These are phyloP conservation scores for Neogale vison DNA, from an alignment of 2,113 vertebrate species.

Conservation along the genomic window DNA sequence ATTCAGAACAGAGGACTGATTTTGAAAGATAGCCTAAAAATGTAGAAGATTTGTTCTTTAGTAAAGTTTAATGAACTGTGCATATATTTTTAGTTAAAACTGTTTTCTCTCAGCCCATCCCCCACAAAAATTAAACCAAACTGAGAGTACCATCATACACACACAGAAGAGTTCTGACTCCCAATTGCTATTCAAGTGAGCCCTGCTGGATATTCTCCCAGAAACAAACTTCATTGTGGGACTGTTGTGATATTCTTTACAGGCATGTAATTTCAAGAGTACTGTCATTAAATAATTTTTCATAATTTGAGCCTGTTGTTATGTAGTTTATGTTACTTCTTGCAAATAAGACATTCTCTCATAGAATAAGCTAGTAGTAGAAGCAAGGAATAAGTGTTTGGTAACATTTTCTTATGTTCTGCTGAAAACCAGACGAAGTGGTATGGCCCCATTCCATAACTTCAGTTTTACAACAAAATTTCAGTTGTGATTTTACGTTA, in stretches of 20 bases:
- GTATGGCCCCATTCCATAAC: background rate
- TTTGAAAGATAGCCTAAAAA: constrained; percentile 59
- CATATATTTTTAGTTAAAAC: constrained; percentile 4
- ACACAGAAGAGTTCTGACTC: background rate
- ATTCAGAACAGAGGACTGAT: constrained; percentile 74
- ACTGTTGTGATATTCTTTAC: background rate
- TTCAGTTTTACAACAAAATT: background rate
- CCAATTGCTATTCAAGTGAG: background rate
- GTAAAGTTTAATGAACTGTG: background rate
- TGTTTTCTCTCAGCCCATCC: background rate
- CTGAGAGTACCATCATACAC: background rate
- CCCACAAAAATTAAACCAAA: background rate
- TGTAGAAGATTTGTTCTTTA: background rate
- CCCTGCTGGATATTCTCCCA: background rate
- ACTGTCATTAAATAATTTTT: constrained; percentile 39
- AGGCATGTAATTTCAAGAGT: background rate
- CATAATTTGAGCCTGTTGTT: background rate
- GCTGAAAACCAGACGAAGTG: background rate
- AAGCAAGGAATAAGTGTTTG: background rate
- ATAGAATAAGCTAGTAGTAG: background rate
- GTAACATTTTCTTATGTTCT: background rate
- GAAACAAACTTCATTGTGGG: background rate
- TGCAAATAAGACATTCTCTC: background rate
- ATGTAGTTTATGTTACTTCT: background rate
- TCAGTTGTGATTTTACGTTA: background rate